Percentiles rank a stretch among this genome's conserved stretches.
Evolutionary conservation across 2,113 vertebrate genomes (phyloP).

Genomic region (Larimichthys crocea): DNA sequence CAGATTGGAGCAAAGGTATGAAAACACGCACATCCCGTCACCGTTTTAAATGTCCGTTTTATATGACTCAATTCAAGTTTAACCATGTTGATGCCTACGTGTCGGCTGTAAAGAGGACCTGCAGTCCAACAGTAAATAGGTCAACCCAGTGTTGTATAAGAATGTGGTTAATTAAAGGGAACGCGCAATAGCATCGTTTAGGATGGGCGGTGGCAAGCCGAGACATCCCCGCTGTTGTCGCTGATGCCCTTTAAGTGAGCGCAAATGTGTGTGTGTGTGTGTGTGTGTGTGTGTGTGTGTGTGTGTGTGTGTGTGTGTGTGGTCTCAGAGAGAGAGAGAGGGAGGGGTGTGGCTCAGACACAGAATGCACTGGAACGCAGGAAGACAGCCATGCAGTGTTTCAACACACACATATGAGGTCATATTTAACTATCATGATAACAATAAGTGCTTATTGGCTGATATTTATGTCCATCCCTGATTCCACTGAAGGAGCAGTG

Average conservation of each 20-base stretch:
- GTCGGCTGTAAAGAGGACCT: background rate
- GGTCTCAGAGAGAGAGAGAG: background rate
- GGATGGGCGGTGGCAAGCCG: slow-evolving; percentile 67
- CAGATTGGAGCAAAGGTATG: slow-evolving; percentile 80
- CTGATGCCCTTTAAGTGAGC: slow-evolving; percentile 12
- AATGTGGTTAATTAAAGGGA: background rate
- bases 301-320: background rate
- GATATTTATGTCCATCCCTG: background rate
- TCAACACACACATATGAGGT: background rate
- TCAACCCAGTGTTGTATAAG: slow-evolving; percentile 39
- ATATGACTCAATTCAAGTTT: background rate
- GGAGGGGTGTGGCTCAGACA: slow-evolving; percentile 62
- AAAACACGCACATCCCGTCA: too few relatives aligned
- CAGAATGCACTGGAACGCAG: slow-evolving; percentile 27
- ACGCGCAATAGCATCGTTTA: slow-evolving; percentile 52
- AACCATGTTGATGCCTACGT: background rate
- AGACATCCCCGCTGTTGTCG: slow-evolving; percentile 55
- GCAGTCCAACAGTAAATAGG: slow-evolving; percentile 36
- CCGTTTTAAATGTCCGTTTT: background rate
- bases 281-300: slow-evolving; percentile 1
- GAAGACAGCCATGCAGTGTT: background rate
- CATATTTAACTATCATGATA: background rate
- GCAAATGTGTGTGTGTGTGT: background rate
- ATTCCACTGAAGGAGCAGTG: too few relatives aligned
- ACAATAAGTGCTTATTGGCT: background rate